Conservation (phyloP, 2,888 invertebrate genomes). For the Platycnemis pennipes region DNA sequence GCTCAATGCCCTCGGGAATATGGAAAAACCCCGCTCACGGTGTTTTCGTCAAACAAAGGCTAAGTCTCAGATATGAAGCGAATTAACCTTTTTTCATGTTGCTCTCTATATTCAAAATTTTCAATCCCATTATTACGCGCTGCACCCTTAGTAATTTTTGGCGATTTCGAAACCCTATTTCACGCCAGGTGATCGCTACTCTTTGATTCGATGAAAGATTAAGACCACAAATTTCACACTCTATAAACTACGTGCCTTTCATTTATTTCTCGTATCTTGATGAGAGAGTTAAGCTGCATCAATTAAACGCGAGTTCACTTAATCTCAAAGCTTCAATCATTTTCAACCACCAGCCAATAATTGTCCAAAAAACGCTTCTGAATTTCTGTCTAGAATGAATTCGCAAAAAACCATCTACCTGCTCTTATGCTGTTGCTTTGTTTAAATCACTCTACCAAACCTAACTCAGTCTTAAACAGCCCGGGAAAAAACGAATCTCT, state of each 20-base stretch:
- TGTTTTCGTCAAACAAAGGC: background rate
- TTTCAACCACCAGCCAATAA: too few relatives aligned
- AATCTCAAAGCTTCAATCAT: background rate
- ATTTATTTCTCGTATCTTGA: background rate
- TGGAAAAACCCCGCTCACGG: background rate
- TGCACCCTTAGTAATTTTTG: constrained; percentile 45
- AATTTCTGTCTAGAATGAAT: too few relatives aligned
- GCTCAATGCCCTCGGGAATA: background rate
- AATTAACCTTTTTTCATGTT: background rate
- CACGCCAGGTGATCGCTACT: constrained; percentile 32
- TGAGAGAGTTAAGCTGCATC: background rate
- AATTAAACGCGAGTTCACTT: background rate
- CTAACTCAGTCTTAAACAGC: too few relatives aligned
- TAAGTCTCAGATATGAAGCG: background rate
- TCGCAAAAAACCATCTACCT: too few relatives aligned
- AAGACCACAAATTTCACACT: background rate
- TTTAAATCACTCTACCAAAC: too few relatives aligned
- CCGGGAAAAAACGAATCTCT: too few relatives aligned
- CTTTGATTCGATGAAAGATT: background rate
- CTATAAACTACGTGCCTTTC: background rate
- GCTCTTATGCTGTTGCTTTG: too few relatives aligned
- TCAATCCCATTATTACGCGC: constrained; percentile 6
- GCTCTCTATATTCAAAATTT: background rate
- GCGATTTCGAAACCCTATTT: background rate
- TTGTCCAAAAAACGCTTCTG: too few relatives aligned